Evolutionary conservation across 2,888 invertebrate genomes (phyloP).

Genomic region (Anticlea derivata): DNA sequence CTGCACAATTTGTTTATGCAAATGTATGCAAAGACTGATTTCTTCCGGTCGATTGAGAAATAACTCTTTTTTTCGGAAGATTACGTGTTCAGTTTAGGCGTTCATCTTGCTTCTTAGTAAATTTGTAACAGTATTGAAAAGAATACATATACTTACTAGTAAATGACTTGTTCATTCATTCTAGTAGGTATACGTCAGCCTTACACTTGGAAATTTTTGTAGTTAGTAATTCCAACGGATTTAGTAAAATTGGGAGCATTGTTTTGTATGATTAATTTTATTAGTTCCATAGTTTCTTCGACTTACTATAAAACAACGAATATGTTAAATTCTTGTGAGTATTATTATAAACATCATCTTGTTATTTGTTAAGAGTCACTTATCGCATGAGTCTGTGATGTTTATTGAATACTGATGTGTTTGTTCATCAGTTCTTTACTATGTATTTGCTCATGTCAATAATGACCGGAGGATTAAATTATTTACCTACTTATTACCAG

Average conservation of each 20-base stretch:
- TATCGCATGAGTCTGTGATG: conserved; percentile 50
- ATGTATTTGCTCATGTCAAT: conserved; percentile 44
- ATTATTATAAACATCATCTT: background rate
- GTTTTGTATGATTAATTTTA: background rate
- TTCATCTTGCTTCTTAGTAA: conserved; percentile 38
- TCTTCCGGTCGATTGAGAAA: conserved; percentile 36
- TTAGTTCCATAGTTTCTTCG: too few relatives aligned
- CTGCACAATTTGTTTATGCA: conserved; percentile 32
- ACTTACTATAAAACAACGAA: too few relatives aligned
- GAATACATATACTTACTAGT: conserved; percentile 6
- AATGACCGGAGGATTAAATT: conserved; percentile 33
- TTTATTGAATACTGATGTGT: conserved; percentile 48
- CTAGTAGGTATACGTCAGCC: background rate
- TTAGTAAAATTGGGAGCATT: conserved; percentile 1
- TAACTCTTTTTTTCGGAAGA: conserved; percentile 29
- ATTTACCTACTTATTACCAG: conserved; percentile 23
- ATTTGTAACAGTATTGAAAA: conserved; percentile 28
- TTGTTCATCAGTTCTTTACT: conserved; percentile 40
- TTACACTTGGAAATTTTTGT: conserved; percentile 17
- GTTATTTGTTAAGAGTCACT: conserved; percentile 33
- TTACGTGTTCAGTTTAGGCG: conserved; percentile 28
- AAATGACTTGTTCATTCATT: too few relatives aligned
- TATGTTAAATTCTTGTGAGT: too few relatives aligned
- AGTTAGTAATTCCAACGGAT: conserved; percentile 4
- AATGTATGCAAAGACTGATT: conserved; percentile 33